Conservation (phyloP, 2,888 invertebrate species). For the Mesochorus sp. region DNA sequence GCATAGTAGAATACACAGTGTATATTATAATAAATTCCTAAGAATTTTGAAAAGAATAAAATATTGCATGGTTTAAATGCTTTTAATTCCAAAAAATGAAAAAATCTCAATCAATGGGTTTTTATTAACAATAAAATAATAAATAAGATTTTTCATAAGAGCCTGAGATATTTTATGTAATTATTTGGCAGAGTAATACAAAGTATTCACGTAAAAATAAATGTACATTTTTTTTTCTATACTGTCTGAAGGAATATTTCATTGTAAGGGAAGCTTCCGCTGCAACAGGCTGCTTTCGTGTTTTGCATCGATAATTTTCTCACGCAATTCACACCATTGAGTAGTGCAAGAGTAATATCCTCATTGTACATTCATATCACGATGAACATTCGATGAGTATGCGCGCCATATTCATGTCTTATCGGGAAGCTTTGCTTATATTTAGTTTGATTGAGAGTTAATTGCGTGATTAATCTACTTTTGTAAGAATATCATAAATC, state of each 20-base stretch:
- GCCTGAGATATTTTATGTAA: no score
- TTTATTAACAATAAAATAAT: no score
- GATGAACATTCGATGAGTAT: constrained; percentile 34
- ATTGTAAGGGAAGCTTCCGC: constrained; percentile 29
- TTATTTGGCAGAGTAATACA: no score
- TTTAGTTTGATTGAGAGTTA: not conserved
- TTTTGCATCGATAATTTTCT: constrained; percentile 53
- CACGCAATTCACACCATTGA: constrained; percentile 38
- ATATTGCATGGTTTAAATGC: no score
- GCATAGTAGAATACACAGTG: no score
- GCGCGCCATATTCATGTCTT: constrained; percentile 3
- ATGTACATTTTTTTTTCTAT: constrained; percentile 35
- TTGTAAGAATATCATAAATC: no score
- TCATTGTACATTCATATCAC: constrained; percentile 14
- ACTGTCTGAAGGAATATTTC: constrained; percentile 40
- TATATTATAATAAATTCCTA: no score
- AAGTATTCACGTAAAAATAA: no score
- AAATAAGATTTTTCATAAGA: no score
- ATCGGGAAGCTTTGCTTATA: not conserved
- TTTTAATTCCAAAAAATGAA: no score
- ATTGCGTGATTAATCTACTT: not conserved
- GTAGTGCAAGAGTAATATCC: constrained; percentile 37
- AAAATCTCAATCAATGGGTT: no score
- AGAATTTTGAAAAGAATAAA: no score
- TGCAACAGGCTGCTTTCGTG: constrained; percentile 60